Conservation (phyloP, 1,140 invertebrate species). For the Lepidurus apus region DNA sequence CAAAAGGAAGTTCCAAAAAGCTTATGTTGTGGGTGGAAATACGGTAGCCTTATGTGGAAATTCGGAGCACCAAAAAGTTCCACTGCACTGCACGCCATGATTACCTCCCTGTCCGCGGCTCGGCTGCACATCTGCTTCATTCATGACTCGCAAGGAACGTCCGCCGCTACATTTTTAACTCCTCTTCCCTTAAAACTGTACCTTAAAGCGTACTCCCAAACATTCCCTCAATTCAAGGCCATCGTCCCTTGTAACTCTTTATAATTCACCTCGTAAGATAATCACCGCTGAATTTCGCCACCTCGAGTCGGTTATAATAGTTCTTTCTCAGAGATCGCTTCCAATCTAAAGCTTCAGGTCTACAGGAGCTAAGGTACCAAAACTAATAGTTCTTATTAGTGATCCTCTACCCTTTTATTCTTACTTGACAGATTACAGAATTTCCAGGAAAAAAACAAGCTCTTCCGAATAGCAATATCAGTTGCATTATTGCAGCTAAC, state of each 20-base stretch:
- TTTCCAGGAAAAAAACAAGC: too few relatives aligned
- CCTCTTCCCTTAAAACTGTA: neutral
- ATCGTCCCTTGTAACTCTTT: neutral
- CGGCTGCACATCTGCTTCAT: slow-evolving; percentile 20
- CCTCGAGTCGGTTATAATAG: too few relatives aligned
- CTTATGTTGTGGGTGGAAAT: slow-evolving; percentile 8
- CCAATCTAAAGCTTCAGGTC: too few relatives aligned
- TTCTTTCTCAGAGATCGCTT: too few relatives aligned
- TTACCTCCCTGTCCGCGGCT: slow-evolving; percentile 12
- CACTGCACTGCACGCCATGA: slow-evolving; percentile 17
- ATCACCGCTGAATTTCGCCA: neutral
- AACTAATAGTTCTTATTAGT: too few relatives aligned
- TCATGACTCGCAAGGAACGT: neutral
- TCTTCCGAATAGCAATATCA: too few relatives aligned
- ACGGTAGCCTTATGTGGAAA: slow-evolving; percentile 17
- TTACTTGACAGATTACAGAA: too few relatives aligned
- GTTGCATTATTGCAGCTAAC: too few relatives aligned
- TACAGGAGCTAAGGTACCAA: too few relatives aligned
- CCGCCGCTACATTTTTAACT: neutral
- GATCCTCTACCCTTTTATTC: too few relatives aligned
- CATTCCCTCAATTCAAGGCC: neutral
- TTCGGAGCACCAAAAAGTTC: neutral
- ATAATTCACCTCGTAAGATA: neutral
- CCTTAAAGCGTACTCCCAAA: neutral
- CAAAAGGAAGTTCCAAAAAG: neutral